Conservation (phyloP, 2,797 vertebrate genomes). For the Leptoclinus maculatus region DNA sequence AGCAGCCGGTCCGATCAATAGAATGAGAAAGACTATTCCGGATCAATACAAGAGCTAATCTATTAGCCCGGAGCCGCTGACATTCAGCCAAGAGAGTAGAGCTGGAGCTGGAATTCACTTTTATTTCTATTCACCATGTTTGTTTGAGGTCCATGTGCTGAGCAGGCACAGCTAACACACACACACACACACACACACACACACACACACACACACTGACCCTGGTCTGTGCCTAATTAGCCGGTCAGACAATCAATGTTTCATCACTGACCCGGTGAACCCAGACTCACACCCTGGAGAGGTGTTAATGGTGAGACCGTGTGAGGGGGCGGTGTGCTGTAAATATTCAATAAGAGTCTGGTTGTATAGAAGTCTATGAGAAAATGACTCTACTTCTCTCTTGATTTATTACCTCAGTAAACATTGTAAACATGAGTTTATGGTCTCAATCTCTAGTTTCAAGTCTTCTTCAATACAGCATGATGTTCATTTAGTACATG, state of each 20-base stretch:
- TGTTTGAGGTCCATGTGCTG: slow-evolving; percentile 44
- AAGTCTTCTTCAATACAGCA: no score
- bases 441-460: no score
- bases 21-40: slow-evolving; percentile 25
- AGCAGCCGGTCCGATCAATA: slow-evolving; percentile 40
- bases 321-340: not conserved
- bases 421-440: no score
- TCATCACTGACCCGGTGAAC: slow-evolving; percentile 33
- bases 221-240: slow-evolving; percentile 34
- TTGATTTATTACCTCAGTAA: no score
- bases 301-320: not conserved
- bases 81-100: slow-evolving; percentile 44
- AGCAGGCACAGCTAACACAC: slow-evolving; percentile 27
- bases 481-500: no score
- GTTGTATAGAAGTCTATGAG: no score
- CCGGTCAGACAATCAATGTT: slow-evolving; percentile 51
- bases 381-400: no score
- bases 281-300: slow-evolving; percentile 19
- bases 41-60: slow-evolving; percentile 63
- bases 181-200: slow-evolving; percentile 15
- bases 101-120: slow-evolving; percentile 42
- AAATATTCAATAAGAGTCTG: not conserved
- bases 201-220: slow-evolving; percentile 8
- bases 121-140: slow-evolving; percentile 49
- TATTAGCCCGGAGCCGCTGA: slow-evolving; percentile 36